Evolutionary conservation across 2,888 invertebrate genomes (phyloP).

Genomic region (Orchesella flavescens): DNA sequence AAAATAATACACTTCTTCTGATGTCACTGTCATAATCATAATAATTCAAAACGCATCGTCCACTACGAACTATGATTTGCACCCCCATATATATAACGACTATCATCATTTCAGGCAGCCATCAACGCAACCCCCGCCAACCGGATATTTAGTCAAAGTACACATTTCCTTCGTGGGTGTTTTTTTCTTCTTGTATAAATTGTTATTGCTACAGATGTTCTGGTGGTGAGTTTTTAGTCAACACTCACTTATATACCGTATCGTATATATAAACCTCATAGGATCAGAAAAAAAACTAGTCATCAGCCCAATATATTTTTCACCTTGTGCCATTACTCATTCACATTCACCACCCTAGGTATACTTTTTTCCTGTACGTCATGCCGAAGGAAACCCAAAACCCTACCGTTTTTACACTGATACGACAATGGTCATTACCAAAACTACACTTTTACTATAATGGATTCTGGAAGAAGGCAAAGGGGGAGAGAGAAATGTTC

Average conservation of each 20-base stretch:
- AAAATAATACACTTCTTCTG: neutral
- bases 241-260: neutral
- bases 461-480: conserved; percentile 23
- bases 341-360: neutral
- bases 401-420: neutral
- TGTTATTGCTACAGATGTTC: conserved; percentile 21
- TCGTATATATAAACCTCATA: neutral
- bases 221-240: neutral
- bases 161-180: conserved; percentile 31
- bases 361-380: neutral
- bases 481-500: neutral
- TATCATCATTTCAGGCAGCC: no score
- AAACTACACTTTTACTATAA: conserved; percentile 14
- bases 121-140: neutral
- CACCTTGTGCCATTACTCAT: conserved; percentile 7
- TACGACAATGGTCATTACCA: conserved; percentile 31
- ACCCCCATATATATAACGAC: neutral
- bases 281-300: neutral
- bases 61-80: neutral
- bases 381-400: neutral
- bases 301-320: conserved; percentile 9
- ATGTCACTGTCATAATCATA: conserved; percentile 1
- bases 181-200: conserved; percentile 38
- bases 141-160: conserved; percentile 24
- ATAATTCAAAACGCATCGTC: conserved; percentile 1